These are phyloP conservation scores for Drosophila sordidula DNA, from an alignment of 2,888 invertebrate genomes.

Conservation along the genomic window DNA sequence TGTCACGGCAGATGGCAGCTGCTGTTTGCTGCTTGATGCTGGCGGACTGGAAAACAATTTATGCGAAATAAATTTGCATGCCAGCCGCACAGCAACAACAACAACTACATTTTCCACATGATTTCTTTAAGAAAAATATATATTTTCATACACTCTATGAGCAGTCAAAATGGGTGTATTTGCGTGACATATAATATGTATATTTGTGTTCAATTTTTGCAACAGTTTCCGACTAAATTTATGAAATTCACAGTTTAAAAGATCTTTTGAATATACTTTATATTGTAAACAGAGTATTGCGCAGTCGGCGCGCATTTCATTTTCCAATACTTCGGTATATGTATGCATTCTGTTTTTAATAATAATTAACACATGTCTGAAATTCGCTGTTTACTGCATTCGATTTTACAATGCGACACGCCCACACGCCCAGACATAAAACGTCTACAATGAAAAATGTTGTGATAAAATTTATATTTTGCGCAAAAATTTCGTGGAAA, in stretches of 20 bases:
- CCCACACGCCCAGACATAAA: slow-evolving; percentile 48
- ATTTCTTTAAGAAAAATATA: slow-evolving; percentile 20
- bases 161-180: neutral
- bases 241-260: too few species aligned
- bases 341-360: slow-evolving; percentile 6
- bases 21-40: slow-evolving; percentile 8
- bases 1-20: slow-evolving; percentile 47
- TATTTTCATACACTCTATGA: neutral
- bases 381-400: slow-evolving; percentile 30
- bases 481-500: slow-evolving; percentile 26
- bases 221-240: too few species aligned
- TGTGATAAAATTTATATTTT: slow-evolving; percentile 8
- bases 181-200: neutral
- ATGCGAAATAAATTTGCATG: slow-evolving; percentile 62
- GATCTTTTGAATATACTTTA: too few species aligned
- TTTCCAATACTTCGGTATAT: neutral
- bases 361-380: slow-evolving; percentile 54
- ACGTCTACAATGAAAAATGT: slow-evolving; percentile 17
- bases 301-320: neutral
- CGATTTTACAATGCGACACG: slow-evolving; percentile 44
- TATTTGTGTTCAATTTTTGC: neutral
- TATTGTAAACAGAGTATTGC: neutral
- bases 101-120: slow-evolving; percentile 14
- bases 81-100: slow-evolving; percentile 14
- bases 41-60: slow-evolving; percentile 42